Evolutionary conservation across 2,888 invertebrate species (phyloP).

Genomic region (Lepidocyrtinus sp.): DNA sequence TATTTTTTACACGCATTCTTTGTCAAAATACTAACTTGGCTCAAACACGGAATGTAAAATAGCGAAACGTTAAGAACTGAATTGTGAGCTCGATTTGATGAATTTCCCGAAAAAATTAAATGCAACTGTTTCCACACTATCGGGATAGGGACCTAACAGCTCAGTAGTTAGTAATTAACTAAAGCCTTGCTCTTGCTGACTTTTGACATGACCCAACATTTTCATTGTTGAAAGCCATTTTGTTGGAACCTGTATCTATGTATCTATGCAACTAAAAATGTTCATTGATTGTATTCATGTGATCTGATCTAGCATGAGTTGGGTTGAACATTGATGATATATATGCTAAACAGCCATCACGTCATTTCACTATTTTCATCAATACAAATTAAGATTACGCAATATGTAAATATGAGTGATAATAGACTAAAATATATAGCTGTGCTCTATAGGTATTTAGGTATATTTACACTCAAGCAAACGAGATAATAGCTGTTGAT

Average conservation of each 20-base stretch:
- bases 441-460: too few relatives aligned
- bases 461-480: neutral
- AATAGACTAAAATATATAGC: too few relatives aligned
- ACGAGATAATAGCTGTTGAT: neutral
- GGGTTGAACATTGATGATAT: neutral
- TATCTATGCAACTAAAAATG: neutral
- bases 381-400: neutral
- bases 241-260: neutral
- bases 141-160: too few relatives aligned
- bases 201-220: neutral
- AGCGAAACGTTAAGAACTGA: too few relatives aligned
- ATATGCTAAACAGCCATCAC: neutral
- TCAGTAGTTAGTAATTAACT: too few relatives aligned
- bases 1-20: too few relatives aligned
- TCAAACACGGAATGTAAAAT: too few relatives aligned
- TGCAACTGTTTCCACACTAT: too few relatives aligned
- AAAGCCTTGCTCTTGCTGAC: too few relatives aligned
- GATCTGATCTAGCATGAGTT: neutral
- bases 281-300: neutral
- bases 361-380: neutral
- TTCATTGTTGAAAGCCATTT: neutral
- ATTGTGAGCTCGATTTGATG: too few relatives aligned
- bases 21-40: too few relatives aligned
- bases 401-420: neutral
- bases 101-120: too few relatives aligned